Evolutionary conservation across 2,797 vertebrate genomes (phyloP), one percentile per base, ranked within the genome.

Genomic region (Lophius americanus): DNA sequence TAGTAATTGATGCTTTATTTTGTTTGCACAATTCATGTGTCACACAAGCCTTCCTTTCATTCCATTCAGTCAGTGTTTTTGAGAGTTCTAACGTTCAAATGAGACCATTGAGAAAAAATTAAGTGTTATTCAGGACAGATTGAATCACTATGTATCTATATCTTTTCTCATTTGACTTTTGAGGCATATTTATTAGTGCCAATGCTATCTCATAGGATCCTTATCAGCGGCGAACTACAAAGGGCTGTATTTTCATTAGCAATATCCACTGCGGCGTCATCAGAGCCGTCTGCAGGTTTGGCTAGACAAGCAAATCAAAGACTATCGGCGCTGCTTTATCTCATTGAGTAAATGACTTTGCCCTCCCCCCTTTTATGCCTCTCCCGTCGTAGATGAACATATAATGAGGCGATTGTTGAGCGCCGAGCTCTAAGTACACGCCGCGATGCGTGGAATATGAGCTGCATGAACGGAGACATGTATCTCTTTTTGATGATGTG

Each of bases 271-370:
- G 61, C 70, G 64, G 68, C 75, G 57, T 68, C 65, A 65, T 71
- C 60, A 37, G 62, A 75, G 65, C 60, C 9, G 48, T 64, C 36
- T 1, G 9, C 51, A 59, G 55, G 64, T 76, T 78, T 36, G 62
- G 38, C 57, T 51, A 71, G 57, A 76, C 79, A 66, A 77, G 51
- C 60, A 68, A 84, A 83, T 88, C 82, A 85, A 84, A 85, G 75
- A 64, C 56, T 57, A 75, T 81, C 64, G 9, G 32, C 44, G 9
- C 32, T 6, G 38, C 67, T 81, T 82, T 75, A 81, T 81, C 69
- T 82, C 51, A 60, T 47, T 4, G 43, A 64, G 65, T 59, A 70
- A 86, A 79, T 73, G 54, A 73, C 74, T 75, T 61, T 39, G 2
- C 23, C 70, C 39, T 10, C 39, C 69, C 35, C 42, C 3, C 47